Base-by-base conservation (phyloP, 2,888 invertebrate species). In the Rhaphigaster nebulosa region DNA sequence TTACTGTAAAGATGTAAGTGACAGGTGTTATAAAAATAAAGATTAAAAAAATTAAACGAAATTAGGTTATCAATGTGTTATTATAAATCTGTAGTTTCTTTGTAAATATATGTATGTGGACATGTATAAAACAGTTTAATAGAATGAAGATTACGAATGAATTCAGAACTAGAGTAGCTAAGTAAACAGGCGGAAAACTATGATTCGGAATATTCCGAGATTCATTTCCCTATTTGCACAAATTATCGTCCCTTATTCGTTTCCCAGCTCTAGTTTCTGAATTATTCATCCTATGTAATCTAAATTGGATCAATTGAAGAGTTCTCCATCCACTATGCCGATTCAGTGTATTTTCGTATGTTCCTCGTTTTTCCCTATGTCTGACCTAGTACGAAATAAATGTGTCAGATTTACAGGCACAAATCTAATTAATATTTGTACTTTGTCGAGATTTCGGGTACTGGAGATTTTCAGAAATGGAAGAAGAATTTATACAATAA, bases 161-260 rank as follows among this genome's bases (percentile, higher is more conserved):
- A 65, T 60, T n/a, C 65, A 29, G 29, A 29, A 18, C 65, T 65
- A 29, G 29, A 18, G 8, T 29, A 29, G 70, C 70, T 38, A 76
- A 76, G 70, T 38, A 76, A 76, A 76, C 70, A 65, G 29, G 34
- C 38, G 34, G 70, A 76, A 65, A 76, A 76, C 70, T 76, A 76
- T 76, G 70, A 76, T 76, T 76, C 34, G 20, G 38, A 76, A 76
- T 76, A 76, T 76, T 76, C 70, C 70, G 70, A 76, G 70, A 76
- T 34, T 38, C 38, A 76, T 34, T 38, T 76, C 20, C 23, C 70
- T 76, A 76, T 76, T 76, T 76, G 38, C 70, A 76, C 38, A 76
- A 76, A 76, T 76, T 76, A 76, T 76, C 70, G 38, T 76, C 20
- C 70, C 70, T 38, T 38, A 38, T 76, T 76, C 70, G 34, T 76